Conservation (phyloP, 2,888 invertebrate species). For the Orthosia cruda region DNA sequence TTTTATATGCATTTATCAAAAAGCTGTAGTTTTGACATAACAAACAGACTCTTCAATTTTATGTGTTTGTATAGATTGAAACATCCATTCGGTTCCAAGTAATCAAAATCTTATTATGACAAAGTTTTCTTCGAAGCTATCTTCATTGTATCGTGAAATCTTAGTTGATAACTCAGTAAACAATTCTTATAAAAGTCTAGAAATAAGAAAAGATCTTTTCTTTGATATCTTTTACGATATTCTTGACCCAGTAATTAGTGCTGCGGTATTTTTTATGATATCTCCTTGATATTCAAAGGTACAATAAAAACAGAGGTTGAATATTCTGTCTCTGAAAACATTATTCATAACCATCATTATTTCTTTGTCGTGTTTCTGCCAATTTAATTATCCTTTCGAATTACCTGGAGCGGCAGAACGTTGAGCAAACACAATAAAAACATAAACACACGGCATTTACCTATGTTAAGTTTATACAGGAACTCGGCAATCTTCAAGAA, state of each 20-base stretch:
- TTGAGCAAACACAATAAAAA: conserved; percentile 60
- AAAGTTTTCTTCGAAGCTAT: conserved; percentile 9
- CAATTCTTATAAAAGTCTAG: conserved; percentile 15
- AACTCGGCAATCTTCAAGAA: conserved; percentile 44
- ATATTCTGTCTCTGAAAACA: conserved; percentile 26
- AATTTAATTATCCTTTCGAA: conserved; percentile 58
- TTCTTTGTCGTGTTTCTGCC: conserved; percentile 34
- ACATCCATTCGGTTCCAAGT: not conserved
- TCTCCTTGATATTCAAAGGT: conserved; percentile 27
- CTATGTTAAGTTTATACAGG: conserved; percentile 44
- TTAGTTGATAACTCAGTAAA: conserved; percentile 8
- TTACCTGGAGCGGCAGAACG: conserved; percentile 35
- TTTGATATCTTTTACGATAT: conserved; percentile 19
- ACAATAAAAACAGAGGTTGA: conserved; percentile 18
- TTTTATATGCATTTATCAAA: too few species aligned
- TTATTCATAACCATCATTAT: conserved; percentile 34
- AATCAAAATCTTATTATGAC: conserved; percentile 17
- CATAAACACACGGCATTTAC: conserved; percentile 52
- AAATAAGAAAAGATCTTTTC: conserved; percentile 17
- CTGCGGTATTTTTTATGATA: conserved; percentile 22
- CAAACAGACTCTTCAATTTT: too few species aligned
- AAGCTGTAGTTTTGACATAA: too few species aligned
- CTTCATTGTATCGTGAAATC: not conserved
- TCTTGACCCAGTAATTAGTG: conserved; percentile 8
- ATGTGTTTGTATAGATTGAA: not conserved